Evolutionary conservation across 2,113 vertebrate species (phyloP).

Genomic region (Orthonyx spaldingii): DNA sequence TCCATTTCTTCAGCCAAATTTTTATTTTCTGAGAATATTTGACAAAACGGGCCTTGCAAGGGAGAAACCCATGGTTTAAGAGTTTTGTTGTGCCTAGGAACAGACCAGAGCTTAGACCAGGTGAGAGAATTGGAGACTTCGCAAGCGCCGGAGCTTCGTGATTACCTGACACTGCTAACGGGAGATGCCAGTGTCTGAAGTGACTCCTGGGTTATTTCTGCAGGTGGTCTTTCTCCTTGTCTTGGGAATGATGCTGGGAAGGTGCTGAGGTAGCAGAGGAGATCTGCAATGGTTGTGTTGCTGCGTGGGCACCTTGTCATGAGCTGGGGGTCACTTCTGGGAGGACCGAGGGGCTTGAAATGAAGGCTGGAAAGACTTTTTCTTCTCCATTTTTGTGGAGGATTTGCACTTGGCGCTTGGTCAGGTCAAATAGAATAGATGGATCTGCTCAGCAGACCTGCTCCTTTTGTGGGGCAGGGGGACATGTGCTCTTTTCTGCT

Average conservation of each 20-base stretch:
- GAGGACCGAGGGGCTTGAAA: background rate
- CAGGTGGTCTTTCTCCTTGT: background rate
- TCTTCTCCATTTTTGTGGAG: background rate
- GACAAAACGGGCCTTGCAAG: background rate
- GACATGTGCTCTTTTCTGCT: background rate
- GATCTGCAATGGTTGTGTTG: background rate
- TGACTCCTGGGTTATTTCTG: accelerated
- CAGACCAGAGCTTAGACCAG: background rate
- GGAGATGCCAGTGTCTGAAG: too few species aligned
- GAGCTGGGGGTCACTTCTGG: background rate
- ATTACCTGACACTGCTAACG: accelerated
- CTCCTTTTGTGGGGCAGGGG: background rate
- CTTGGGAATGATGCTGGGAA: accelerated
- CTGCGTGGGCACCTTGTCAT: accelerated
- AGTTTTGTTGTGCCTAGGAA: background rate
- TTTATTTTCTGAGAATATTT: background rate
- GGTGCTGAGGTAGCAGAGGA: accelerated
- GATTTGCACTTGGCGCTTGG: background rate
- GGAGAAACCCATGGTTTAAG: background rate
- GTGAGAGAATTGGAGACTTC: background rate
- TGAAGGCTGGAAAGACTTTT: background rate
- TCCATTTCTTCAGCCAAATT: background rate
- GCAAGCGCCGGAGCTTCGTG: accelerated
- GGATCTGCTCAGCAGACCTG: background rate
- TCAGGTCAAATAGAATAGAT: background rate